Evolutionary conservation across 1,140 invertebrate species (phyloP), one percentile per base, ranked within the genome.

Genomic region (Pogonognathellus flavescens): DNA sequence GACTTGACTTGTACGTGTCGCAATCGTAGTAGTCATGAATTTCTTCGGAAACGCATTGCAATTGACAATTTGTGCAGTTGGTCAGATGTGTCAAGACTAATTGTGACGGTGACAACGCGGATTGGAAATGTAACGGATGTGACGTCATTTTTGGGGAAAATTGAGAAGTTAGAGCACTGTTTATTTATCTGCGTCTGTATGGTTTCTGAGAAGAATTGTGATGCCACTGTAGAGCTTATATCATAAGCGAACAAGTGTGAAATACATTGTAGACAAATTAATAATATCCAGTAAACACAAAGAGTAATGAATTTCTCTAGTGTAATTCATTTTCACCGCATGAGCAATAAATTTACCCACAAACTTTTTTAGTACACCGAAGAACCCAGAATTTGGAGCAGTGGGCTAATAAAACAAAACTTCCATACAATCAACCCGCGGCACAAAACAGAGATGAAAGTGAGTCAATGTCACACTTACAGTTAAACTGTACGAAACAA

Each of bases 121-220:
- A 76, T 76, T 25, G 70, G 31, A 76, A 76, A 10, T n/a, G n/a
- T 50, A 76, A 76, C 70, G 70, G 70, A 76, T 76, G 41, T 76
- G 70, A 76, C 70, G 70, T 76, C 70, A 76, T 76, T 31, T n/a
- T 76, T 76, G 70, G 70, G 70, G 70, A 76, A 76, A 76, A 76
- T 76, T 76, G 70, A 76, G 70, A 76, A 76, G 70, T n/a, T 2
- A 20, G n/a, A n/a, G 11, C 10, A 25, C 8, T 25, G 16, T 14
- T 55, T 66, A 76, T 76, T 50, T 31, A 11, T 76, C 70, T 76
- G 20, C 7, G 25, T 41, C 31, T 41, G 31, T 41, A 41, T 1
- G 6, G 2, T 41, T 41, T 41, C 31, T 41, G 31, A 41, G 31
- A 41, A 41, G 31, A 41, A 3, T 41, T 41, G 31, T 6, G 31